Evolutionary conservation across 2,113 vertebrate genomes (phyloP).

Genomic region (Perca schrenkii): DNA sequence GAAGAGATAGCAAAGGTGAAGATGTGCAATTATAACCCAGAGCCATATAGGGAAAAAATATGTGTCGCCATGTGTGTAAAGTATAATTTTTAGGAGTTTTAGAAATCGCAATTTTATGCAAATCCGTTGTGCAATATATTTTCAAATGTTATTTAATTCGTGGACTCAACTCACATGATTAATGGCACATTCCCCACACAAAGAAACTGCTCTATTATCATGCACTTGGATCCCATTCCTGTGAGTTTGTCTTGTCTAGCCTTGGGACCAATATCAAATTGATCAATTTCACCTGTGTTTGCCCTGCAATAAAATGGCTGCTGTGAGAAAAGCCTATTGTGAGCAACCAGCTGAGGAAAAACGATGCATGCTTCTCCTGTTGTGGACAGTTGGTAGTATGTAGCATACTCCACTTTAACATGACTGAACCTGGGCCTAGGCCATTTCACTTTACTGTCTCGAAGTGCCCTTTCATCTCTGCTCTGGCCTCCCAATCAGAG

Average conservation of each 20-base stretch:
- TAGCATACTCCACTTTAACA: not conserved
- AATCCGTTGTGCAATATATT: not conserved
- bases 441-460: constrained; percentile 16
- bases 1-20: constrained; percentile 30
- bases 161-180: not conserved
- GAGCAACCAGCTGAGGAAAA: constrained; percentile 20
- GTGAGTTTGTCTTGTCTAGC: not conserved
- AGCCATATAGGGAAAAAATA: not conserved
- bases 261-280: not conserved
- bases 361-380: not conserved
- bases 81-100: not conserved
- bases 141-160: not conserved
- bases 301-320: too few species aligned
- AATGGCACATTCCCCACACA: not conserved
- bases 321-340: not conserved
- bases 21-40: constrained; percentile 17
- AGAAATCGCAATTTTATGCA: not conserved
- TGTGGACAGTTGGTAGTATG: not conserved
- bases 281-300: too few species aligned
- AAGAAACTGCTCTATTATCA: not conserved
- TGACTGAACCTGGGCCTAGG: constrained; percentile 29
- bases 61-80: not conserved
- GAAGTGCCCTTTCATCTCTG: constrained; percentile 8
- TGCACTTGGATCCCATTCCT: not conserved
- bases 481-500: constrained; percentile 13